Conservation (phyloP, 2,888 invertebrate species). For the Ypsolopha scabrella region DNA sequence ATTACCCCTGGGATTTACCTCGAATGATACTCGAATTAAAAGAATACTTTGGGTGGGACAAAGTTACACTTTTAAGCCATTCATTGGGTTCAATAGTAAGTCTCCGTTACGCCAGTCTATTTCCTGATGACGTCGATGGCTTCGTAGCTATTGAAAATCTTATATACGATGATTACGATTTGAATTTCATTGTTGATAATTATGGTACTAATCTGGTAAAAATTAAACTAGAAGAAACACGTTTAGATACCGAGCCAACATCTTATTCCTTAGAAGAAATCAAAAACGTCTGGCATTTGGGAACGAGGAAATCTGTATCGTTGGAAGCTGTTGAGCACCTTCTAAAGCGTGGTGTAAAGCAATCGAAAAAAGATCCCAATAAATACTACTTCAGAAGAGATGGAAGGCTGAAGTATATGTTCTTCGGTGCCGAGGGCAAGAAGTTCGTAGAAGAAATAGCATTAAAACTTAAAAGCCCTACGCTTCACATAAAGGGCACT, state of each 20-base stretch:
- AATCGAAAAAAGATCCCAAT: conserved; percentile 64
- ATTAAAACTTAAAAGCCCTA: conserved; percentile 70
- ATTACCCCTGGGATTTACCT: conserved; percentile 51
- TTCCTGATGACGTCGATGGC: conserved; percentile 71
- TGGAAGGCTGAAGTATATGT: conserved; percentile 68
- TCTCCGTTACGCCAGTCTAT: conserved; percentile 72
- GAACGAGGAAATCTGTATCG: conserved; percentile 68
- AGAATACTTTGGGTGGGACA: conserved; percentile 76
- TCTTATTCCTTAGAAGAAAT: conserved; percentile 73
- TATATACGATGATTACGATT: conserved; percentile 42
- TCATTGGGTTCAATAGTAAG: conserved; percentile 75
- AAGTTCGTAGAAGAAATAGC: conserved; percentile 69
- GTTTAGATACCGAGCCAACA: conserved; percentile 65
- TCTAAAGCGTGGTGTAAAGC: conserved; percentile 66
- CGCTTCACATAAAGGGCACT: conserved; percentile 72
- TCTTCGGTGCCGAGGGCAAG: conserved; percentile 59
- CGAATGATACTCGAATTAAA: conserved; percentile 65
- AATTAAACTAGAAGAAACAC: conserved; percentile 38
- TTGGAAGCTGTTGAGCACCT: conserved; percentile 66
- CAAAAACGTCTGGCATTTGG: conserved; percentile 65
- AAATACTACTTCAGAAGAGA: conserved; percentile 76
- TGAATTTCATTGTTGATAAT: conserved; percentile 39
- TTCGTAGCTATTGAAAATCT: conserved; percentile 69
- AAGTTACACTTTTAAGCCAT: conserved; percentile 76
- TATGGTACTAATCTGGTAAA: conserved; percentile 52